A percentile compares a stretch with the other conserved stretches of the same genome.
phyloP scores from a whole-genome alignment of 2,888 invertebrate species.

The Poecilus cupreus region DNA sequence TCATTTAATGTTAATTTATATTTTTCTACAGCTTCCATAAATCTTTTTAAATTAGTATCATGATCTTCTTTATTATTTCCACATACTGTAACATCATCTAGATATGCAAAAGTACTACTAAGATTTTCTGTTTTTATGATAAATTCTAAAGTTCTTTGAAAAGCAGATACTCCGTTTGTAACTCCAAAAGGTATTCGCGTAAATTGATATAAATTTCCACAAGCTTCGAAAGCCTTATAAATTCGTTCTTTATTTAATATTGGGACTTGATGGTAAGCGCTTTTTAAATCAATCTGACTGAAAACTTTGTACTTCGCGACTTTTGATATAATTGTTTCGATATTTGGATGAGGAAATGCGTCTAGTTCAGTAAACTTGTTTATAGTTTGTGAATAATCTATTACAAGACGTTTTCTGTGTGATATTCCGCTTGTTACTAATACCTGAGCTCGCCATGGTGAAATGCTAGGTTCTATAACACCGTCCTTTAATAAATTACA shows the following conservation, averaged over 20 bases:
- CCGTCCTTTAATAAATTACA: neutral
- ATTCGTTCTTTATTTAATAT: neutral
- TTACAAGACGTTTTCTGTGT: too few species aligned
- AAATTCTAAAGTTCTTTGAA: neutral
- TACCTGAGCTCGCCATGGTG: too few species aligned
- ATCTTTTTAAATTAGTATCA: neutral
- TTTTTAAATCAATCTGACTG: too few species aligned
- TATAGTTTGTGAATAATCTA: too few species aligned
- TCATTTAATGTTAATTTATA: conserved; percentile 1
- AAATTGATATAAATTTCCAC: too few species aligned
- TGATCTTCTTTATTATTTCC: neutral
- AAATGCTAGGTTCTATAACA: neutral
- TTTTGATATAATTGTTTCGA: neutral
- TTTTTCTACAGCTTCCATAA: neutral
- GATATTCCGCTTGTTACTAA: neutral
- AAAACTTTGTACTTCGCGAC: too few species aligned
- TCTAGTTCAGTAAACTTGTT: too few species aligned
- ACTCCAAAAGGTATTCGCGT: neutral
- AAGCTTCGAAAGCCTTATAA: neutral
- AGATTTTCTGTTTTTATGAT: too few species aligned
- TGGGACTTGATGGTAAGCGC: too few species aligned
- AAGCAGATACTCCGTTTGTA: neutral
- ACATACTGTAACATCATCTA: neutral
- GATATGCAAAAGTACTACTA: too few species aligned
- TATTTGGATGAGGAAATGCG: neutral